These are phyloP conservation scores for Cataglyphis hispanica DNA, from an alignment of 1,140 invertebrate species.

Conservation along the genomic window DNA sequence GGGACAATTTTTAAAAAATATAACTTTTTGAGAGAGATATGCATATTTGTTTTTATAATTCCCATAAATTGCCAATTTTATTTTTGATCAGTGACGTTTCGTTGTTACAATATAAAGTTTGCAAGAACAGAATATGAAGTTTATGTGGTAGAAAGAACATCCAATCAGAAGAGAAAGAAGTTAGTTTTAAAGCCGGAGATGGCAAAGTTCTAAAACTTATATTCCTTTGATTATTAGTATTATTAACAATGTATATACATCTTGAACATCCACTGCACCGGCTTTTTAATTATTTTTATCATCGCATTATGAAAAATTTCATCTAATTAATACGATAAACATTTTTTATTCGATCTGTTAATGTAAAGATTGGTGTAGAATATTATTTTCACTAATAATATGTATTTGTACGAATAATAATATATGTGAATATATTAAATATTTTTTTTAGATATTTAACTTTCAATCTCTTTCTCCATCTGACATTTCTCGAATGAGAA, in stretches of 20 bases:
- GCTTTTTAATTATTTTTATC: neutral
- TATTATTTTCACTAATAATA: neutral
- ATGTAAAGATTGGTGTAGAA: neutral
- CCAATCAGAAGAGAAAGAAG: slow-evolving; percentile 25
- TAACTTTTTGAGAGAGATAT: neutral
- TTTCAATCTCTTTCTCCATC: neutral
- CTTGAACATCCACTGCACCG: neutral
- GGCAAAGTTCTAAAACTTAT: neutral
- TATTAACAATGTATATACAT: neutral
- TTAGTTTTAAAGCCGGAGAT: slow-evolving; percentile 26
- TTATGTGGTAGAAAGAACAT: neutral
- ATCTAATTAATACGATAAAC: neutral
- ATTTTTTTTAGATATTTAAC: slow-evolving; percentile 16
- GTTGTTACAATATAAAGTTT: slow-evolving; percentile 37
- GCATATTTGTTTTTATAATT: slow-evolving; percentile 9
- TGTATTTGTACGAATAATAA: neutral
- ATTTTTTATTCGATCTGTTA: neutral
- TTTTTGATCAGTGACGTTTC: slow-evolving; percentile 33
- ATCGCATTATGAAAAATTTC: neutral
- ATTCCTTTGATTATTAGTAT: neutral
- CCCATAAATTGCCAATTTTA: slow-evolving; percentile 39
- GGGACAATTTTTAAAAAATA: slow-evolving; percentile 24
- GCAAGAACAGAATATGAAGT: slow-evolving; percentile 12
- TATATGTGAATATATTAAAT: neutral
- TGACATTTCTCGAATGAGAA: neutral